Conservation (phyloP, 1,140 invertebrate species). For the Tachypleus tridentatus region DNA sequence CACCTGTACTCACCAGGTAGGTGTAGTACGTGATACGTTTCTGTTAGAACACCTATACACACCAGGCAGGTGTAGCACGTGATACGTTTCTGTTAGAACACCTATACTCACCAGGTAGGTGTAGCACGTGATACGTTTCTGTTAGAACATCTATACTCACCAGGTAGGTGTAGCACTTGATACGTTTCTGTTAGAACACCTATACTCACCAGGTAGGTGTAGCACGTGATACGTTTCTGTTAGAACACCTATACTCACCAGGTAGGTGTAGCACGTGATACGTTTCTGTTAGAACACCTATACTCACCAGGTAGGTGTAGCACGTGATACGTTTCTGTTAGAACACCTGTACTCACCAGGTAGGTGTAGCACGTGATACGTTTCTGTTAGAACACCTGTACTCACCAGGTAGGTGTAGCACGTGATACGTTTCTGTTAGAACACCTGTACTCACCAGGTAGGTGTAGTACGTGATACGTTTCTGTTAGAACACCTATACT, state of each 20-base stretch:
- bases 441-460: no score
- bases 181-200: neutral
- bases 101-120: conserved; percentile 8
- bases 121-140: neutral
- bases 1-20: conserved; percentile 19
- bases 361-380: conserved; percentile 4
- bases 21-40: neutral
- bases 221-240: neutral
- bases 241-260: neutral
- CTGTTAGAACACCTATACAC: neutral
- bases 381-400: neutral
- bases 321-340: neutral
- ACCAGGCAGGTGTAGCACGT: conserved; percentile 12
- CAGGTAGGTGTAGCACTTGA: conserved; percentile 10
- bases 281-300: neutral
- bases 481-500: neutral
- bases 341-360: no score
- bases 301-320: conserved; percentile 9
- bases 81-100: neutral
- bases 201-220: conserved; percentile 8
- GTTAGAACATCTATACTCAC: neutral
- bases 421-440: neutral
- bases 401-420: conserved; percentile 19
- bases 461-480: neutral
- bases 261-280: conserved; percentile 9